A percentile compares a stretch with the other conserved stretches of the same genome.
phyloP scores from a whole-genome alignment of 2,888 invertebrate species.

The Coelinius sp. region DNA sequence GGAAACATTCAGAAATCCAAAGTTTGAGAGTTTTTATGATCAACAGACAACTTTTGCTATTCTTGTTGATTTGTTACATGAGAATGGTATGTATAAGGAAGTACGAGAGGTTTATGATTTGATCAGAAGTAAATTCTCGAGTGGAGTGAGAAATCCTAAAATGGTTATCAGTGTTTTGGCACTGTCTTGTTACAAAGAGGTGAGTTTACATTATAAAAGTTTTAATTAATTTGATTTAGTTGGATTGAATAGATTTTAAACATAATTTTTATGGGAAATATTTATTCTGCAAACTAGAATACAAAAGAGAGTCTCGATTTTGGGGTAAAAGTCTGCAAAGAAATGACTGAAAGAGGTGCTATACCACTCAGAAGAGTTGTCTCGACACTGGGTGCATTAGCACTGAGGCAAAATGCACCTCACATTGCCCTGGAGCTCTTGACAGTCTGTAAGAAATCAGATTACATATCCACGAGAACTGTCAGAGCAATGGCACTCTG shows the following conservation, averaged over 20 bases:
- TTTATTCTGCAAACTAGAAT: constrained; percentile 73
- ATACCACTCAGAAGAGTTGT: constrained; percentile 76
- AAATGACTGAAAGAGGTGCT: constrained; percentile 74
- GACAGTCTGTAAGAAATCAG: constrained; percentile 72
- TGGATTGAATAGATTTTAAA: no score
- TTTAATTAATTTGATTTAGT: no score
- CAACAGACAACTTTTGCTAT: constrained; percentile 80
- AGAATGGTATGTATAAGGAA: constrained; percentile 78
- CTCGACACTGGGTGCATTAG: constrained; percentile 78
- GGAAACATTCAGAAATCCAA: constrained; percentile 76
- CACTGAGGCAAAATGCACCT: constrained; percentile 79
- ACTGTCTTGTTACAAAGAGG: constrained; percentile 84
- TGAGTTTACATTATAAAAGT: constrained; percentile 65
- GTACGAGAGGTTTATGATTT: constrained; percentile 77
- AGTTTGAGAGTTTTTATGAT: constrained; percentile 79
- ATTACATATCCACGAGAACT: constrained; percentile 80
- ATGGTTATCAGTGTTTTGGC: constrained; percentile 78
- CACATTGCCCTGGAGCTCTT: constrained; percentile 80
- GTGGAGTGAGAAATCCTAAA: constrained; percentile 78
- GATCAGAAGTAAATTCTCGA: constrained; percentile 75
- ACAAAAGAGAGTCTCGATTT: constrained; percentile 75
- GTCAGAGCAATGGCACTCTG: constrained; percentile 78
- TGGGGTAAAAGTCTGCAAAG: constrained; percentile 76
- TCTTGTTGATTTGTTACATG: constrained; percentile 80
- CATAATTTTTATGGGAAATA: background rate